A percentile compares a stretch with the other conserved stretches of the same genome.
Evolutionary conservation across 2,113 vertebrate species (phyloP).

Genomic region (Pelmatolapia mariae): DNA sequence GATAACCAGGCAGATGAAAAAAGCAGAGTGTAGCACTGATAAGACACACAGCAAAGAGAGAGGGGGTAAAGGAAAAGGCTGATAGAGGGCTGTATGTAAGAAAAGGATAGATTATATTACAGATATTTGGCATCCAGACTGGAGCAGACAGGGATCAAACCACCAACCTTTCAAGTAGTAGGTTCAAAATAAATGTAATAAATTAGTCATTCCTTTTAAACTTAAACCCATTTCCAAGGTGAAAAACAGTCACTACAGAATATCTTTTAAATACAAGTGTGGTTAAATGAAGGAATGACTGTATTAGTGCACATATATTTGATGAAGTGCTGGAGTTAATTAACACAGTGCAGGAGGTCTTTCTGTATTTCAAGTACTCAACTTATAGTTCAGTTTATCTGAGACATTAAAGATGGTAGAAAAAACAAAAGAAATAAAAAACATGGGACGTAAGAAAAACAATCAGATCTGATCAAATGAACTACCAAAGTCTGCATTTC

Average conservation of each 20-base stretch:
- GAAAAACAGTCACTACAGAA: neutral
- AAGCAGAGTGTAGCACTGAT: accelerated
- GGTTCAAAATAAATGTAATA: neutral
- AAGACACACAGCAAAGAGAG: neutral
- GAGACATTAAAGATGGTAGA: neutral
- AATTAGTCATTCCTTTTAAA: accelerated
- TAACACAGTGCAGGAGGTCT: neutral
- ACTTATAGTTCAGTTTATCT: neutral
- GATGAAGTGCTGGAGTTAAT: neutral
- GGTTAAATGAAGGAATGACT: neutral
- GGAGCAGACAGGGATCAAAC: accelerated
- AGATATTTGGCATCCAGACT: neutral
- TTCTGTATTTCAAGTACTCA: accelerated
- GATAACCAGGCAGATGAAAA: neutral
- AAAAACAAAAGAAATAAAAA: neutral
- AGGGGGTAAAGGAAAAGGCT: neutral
- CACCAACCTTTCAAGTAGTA: neutral
- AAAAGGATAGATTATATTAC: neutral
- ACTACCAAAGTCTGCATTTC: neutral
- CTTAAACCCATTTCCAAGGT: neutral
- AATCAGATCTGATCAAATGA: neutral
- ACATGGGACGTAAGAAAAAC: accelerated
- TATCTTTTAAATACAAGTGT: neutral
- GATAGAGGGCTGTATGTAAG: accelerated
- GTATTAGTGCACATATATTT: neutral